Evolutionary conservation across 2,113 vertebrate genomes (phyloP), one percentile per base, ranked within the genome.

Genomic region (Brachyhypopomus gauderio): DNA sequence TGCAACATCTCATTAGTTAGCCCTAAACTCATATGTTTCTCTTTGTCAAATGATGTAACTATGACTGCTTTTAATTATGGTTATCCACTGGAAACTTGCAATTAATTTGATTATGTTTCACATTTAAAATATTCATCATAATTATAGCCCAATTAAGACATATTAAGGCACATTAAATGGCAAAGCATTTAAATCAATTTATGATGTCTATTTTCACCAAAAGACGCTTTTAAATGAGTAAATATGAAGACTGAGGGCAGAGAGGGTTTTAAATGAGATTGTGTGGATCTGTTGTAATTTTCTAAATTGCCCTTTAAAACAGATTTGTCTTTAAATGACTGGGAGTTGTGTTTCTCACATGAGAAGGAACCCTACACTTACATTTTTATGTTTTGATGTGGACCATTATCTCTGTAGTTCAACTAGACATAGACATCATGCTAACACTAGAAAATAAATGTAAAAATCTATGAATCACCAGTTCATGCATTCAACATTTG

Each of bases 71-170:
- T 86, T 85, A 87, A 88, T 88, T 87, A 86, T 74, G 71, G 59
- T 27, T 80, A 82, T 82, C 79, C 38, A 75, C 82, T 87, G 62
- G 77, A 84, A 85, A 80, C 78, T 74, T 73, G 60, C 67, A 85
- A 87, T 88, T 87, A 80, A 87, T 88, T 78, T 87, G 75, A 88
- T 87, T 86, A 84, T 60, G 23, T 79, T 85, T 78, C 77, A 76
- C 79, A 77, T 85, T 85, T 87, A 84, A 52, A 85, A 83, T 83
- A 88, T 87, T 84, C 84, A 87, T 88, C 82, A 84, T 87, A 84
- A 87, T 88, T 87, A 85, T 79, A 80, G 48, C 75, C 81, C 78
- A 86, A 88, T 88, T 85, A 88, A 88, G 83, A 84, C 84, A 82
- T 74, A 86, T 86, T 84, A 85, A 82, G 81, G 67, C 79, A 83